Percentiles rank a stretch among this genome's conserved stretches.
Conservation (phyloP, 1,140 invertebrate species). For the Aphelinus atriplicis region DNA sequence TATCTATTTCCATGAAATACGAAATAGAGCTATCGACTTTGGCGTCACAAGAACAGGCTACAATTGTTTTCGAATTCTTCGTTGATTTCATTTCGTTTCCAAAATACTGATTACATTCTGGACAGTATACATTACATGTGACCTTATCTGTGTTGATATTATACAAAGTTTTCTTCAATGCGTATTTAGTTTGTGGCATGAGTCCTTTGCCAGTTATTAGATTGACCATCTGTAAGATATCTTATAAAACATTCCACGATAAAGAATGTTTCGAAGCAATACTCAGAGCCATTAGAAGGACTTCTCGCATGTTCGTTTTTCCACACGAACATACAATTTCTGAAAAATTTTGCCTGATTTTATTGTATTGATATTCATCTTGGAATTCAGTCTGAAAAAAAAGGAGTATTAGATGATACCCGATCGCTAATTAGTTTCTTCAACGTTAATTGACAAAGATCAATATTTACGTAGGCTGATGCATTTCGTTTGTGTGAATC, state of each 20-base stretch:
- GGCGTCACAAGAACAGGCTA: neutral
- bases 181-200: constrained; percentile 10
- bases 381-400: no score
- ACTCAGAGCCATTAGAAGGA: neutral
- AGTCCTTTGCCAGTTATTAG: neutral
- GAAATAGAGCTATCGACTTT: neutral
- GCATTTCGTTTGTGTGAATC: no score
- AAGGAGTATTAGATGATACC: no score
- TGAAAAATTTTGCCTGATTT: no score
- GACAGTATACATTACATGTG: neutral
- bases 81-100: neutral
- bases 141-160: neutral
- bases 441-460: no score
- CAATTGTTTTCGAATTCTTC: neutral
- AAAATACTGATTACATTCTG: constrained; percentile 1
- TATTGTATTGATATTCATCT: no score
- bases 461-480: no score
- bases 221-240: constrained; percentile 5
- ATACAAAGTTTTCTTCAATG: neutral
- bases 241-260: neutral
- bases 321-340: neutral
- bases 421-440: no score
- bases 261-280: constrained; percentile 4
- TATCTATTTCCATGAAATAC: constrained; percentile 10
- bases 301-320: neutral